Base-by-base conservation (phyloP, 2,888 invertebrate species). In the Cremastinae sp. region DNA sequence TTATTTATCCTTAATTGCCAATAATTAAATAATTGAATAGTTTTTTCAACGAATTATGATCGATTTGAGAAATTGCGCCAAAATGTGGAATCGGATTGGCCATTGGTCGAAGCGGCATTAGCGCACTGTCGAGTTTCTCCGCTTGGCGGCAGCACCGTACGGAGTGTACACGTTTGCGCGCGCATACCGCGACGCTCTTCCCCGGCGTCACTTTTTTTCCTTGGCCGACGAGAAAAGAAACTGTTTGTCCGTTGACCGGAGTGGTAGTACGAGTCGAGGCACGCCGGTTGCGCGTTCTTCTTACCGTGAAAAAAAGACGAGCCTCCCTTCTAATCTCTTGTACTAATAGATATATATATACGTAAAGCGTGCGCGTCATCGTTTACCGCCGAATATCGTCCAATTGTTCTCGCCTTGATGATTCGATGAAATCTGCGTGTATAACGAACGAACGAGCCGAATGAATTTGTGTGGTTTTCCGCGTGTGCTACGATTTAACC, bases 191-290 rank as follows among this genome's bases (percentile, higher is more conserved):
- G 28, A 10, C 53, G 58, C 54, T 22, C 47, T 34, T 36, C 59
- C n/a, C 41, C 58, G 53, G 62, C 71, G 79, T 70, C 68, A 74
- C 65, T 69, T 62, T 49, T 49, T 64, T 58, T 18, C 51, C 34
- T 10, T 36, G 38, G 8, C 14, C 59, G 64, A 51, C 34, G 14
- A 20, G 34, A 49, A 41, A 75, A 51, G 66, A 58, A 41, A 49
- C 53, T 12, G 79, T 78, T 80, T 78, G 77, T 81, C 80, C 79
- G 78, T 83, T 83, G 83, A 82, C 76, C 66, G 77, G 69, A 76
- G 75, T 78, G 79, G 79, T 76, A 75, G 70, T 51, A 69, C 73
- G 66, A 74, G 61, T 36, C 54, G 68, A 61, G 76, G 22, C 64
- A 53, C 62, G 62, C 68, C 64, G 69, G 73, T 41, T 59, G 68